These are phyloP conservation scores for Halocaridina rubra DNA, from an alignment of 2,888 invertebrate genomes.

Conservation along the genomic window DNA sequence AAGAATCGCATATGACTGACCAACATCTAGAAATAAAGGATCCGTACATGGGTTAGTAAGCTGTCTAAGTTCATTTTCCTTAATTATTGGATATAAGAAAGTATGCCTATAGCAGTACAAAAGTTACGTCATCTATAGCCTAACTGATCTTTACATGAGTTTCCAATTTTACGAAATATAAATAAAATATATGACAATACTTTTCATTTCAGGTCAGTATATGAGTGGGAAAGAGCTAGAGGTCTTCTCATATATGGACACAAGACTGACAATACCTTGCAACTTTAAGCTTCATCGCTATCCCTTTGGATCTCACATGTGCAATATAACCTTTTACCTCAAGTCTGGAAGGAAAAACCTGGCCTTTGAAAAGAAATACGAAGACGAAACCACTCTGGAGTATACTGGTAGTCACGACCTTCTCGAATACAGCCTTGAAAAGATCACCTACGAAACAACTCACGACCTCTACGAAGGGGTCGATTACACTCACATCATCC, in stretches of 20 bases:
- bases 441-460: neutral
- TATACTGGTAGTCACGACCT: conserved; percentile 18
- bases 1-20: neutral
- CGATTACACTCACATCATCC: neutral
- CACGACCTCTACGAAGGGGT: no score
- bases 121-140: no score
- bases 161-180: neutral
- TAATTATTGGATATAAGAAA: neutral
- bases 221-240: neutral
- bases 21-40: neutral
- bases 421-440: conserved; percentile 4
- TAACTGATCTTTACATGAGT: no score
- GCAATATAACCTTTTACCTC: conserved; percentile 5
- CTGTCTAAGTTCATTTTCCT: neutral
- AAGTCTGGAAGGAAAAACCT: neutral
- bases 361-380: neutral
- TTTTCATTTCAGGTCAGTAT: neutral
- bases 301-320: conserved; percentile 22
- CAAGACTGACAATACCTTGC: conserved; percentile 24
- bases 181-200: neutral
- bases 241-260: neutral
- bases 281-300: conserved; percentile 28
- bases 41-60: conserved; percentile 37
- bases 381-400: neutral
- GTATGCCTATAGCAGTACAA: neutral